Evolutionary conservation across 2,113 vertebrate genomes (phyloP), one percentile per base, ranked within the genome.

Genomic region (Amia ocellicauda): DNA sequence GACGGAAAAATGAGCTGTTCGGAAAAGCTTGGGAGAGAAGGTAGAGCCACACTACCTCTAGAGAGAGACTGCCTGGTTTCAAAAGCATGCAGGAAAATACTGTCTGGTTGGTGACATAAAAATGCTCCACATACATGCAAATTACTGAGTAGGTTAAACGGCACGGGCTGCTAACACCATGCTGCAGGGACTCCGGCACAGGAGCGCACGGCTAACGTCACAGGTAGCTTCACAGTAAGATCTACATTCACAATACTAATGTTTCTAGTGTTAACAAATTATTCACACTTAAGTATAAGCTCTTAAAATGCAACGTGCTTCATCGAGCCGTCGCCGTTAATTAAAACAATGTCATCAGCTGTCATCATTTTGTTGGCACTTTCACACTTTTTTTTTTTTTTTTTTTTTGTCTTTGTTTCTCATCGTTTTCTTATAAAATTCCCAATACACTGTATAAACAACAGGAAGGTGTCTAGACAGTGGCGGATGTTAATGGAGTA

Each of bases 201-300:
- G 88, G 91, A 92, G 88, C 90, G 85, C 88, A 92, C 89, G 90
- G 91, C 91, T 92, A 92, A 92, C 73, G 88, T 91, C 89, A 92
- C 91, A 92, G 89, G 91, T 91, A 92, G 89, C 90, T 92, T 92
- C 91, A 92, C 91, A 92, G 91, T 91, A 92, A 92, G 92, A 88
- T 91, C 91, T 92, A 92, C 91, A 92, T 92, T 92, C 90, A 92
- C 91, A 91, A 92, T 91, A 92, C 91, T 92, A 92, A 66, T 89
- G 90, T 92, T 90, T 91, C 91, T 92, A 92, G 88, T 92, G 91
- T 92, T 92, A 91, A 92, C 89, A 91, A 92, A 92, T 92, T 92
- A 92, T 92, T 92, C 90, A 92, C 90, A 92, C 90, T 91, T 47
- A 66, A 66, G 59, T 89, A 91, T 89, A 92, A 92, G 90, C 90